Conservation (phyloP, 2,888 invertebrate species). For the Nebria brevicollis region DNA sequence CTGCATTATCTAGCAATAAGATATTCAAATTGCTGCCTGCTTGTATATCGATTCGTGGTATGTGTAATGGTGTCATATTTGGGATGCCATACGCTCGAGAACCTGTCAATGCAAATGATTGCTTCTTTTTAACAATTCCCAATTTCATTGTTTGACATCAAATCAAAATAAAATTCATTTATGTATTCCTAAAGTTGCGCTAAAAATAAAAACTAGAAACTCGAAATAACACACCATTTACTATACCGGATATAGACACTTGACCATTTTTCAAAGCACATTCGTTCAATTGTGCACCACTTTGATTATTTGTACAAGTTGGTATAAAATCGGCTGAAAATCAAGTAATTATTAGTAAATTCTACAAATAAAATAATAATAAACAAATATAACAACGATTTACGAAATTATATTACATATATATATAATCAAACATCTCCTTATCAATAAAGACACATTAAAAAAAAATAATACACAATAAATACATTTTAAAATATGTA, state of each 20-base stretch:
- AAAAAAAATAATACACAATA: no score
- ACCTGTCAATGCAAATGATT: slow-evolving; percentile 49
- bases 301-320: slow-evolving; percentile 5
- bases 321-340: slow-evolving; percentile 49
- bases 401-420: no score
- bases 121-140: neutral
- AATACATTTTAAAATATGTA: neutral
- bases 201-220: neutral
- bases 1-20: slow-evolving; percentile 50
- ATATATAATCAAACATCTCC: no score
- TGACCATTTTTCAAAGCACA: slow-evolving; percentile 38
- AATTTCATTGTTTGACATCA: neutral
- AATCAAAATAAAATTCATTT: neutral
- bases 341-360: neutral
- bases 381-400: no score
- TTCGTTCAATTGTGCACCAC: slow-evolving; percentile 28
- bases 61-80: slow-evolving; percentile 51
- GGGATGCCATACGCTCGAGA: slow-evolving; percentile 52
- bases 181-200: neutral
- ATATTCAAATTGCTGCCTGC: slow-evolving; percentile 52
- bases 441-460: neutral
- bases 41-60: slow-evolving; percentile 52
- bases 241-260: slow-evolving; percentile 24
- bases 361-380: neutral
- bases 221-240: slow-evolving; percentile 23